A percentile compares a stretch with the other conserved stretches of the same genome.
phyloP scores from a whole-genome alignment of 2,888 invertebrate genomes.

The Thumatha senex region DNA sequence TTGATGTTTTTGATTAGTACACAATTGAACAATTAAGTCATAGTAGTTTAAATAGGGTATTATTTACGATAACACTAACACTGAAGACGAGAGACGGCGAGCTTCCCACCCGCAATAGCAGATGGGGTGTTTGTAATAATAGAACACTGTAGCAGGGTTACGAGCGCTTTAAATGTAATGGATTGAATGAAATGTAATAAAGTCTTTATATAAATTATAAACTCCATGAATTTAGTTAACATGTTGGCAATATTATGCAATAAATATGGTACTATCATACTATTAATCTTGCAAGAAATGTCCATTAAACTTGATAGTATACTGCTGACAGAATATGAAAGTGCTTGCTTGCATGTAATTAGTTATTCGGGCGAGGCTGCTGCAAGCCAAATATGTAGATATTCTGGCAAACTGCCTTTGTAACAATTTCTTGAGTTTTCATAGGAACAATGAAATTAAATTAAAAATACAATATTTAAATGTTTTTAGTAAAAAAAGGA shows the following conservation, averaged over 20 bases:
- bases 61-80: too few relatives aligned
- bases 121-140: too few relatives aligned
- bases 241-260: not conserved
- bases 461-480: not conserved
- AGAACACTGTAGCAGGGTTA: too few relatives aligned
- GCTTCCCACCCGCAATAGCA: too few relatives aligned
- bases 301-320: not conserved
- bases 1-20: slow-evolving; percentile 23
- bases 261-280: not conserved
- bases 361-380: too few relatives aligned
- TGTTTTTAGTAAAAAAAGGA: too few relatives aligned
- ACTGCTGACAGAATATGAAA: not conserved
- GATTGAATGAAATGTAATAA: too few relatives aligned
- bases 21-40: slow-evolving; percentile 24
- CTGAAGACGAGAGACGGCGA: too few relatives aligned
- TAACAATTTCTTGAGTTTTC: not conserved
- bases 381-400: slow-evolving; percentile 10
- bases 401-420: not conserved
- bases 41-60: not conserved
- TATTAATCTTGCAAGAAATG: too few relatives aligned
- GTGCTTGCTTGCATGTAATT: not conserved
- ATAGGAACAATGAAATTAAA: not conserved
- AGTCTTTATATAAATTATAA: too few relatives aligned
- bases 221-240: not conserved
- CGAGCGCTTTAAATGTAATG: too few relatives aligned